These are phyloP conservation scores for Leptoteleia sp. DNA, from an alignment of 1,140 invertebrate species.

Conservation along the genomic window DNA sequence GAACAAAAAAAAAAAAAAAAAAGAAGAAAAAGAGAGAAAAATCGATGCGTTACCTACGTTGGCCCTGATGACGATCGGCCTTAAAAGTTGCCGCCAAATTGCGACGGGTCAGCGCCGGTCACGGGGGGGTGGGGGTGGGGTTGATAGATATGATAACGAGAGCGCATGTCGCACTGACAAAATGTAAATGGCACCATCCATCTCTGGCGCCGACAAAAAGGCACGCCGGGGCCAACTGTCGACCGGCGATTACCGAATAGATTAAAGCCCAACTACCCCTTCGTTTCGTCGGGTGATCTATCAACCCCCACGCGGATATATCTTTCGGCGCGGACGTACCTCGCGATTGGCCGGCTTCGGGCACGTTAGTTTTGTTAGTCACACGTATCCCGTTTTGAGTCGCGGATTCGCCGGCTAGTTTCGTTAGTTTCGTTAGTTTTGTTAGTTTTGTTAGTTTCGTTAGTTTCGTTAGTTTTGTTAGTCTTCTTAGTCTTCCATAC, in stretches of 20 bases:
- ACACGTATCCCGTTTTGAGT: too few species aligned
- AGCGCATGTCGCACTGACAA: conserved; percentile 81
- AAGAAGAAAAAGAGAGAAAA: too few species aligned
- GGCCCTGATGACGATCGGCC: too few species aligned
- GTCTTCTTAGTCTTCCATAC: too few species aligned
- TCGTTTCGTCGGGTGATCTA: conserved; percentile 80
- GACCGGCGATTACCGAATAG: conserved; percentile 80
- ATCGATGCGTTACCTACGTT: conserved; percentile 36
- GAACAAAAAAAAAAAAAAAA: too few species aligned
- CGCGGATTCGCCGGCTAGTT: too few species aligned
- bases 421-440: too few species aligned
- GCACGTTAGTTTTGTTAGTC: too few species aligned
- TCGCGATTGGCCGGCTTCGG: conserved; percentile 25
- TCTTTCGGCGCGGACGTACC: conserved; percentile 36
- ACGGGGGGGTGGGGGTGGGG: too few species aligned
- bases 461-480: too few species aligned
- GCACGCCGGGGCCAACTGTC: conserved; percentile 80
- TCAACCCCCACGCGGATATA: conserved; percentile 72
- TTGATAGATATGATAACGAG: conserved; percentile 80
- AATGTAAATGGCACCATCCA: conserved; percentile 82
- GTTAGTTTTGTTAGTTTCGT: too few species aligned
- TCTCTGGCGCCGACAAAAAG: conserved; percentile 81
- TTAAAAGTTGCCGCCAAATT: conserved; percentile 39
- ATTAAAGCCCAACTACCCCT: conserved; percentile 82
- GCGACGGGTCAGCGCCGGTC: conserved; percentile 48